Evolutionary conservation across 2,888 invertebrate species (phyloP).

Genomic region (Chymomyza fuscimana): DNA sequence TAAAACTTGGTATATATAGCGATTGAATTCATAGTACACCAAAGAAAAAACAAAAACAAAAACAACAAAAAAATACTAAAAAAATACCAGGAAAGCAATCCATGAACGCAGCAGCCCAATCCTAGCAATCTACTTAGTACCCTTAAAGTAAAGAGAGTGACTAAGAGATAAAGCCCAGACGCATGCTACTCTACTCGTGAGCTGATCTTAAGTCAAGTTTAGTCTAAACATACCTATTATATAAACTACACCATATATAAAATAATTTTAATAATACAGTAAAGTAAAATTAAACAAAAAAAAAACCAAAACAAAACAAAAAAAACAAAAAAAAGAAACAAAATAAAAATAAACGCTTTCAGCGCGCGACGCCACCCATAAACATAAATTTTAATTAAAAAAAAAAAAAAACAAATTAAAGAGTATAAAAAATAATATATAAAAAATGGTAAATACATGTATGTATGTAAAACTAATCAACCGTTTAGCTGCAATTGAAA

Average conservation of each 20-base stretch:
- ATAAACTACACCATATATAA: conserved; percentile 14
- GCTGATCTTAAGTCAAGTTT: conserved; percentile 5
- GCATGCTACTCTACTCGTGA: not conserved
- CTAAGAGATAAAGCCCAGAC: not conserved
- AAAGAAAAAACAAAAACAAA: conserved; percentile 32
- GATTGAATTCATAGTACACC: not conserved
- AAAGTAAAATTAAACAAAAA: not conserved
- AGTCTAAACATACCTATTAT: not conserved
- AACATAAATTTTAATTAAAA: conserved; percentile 43
- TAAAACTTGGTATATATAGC: conserved; percentile 5
- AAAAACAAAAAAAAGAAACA: conserved; percentile 23
- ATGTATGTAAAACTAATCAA: conserved; percentile 55
- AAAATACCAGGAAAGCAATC: conserved; percentile 25
- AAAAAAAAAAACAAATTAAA: conserved; percentile 8
- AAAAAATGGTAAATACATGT: conserved; percentile 16
- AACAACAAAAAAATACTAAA: conserved; percentile 9
- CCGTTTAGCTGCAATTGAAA: conserved; percentile 67
- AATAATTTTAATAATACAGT: not conserved
- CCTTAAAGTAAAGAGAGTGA: conserved; percentile 23
- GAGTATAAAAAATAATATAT: conserved; percentile 7
- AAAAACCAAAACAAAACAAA: conserved; percentile 36
- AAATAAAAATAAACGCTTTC: conserved; percentile 46
- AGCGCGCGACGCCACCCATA: conserved; percentile 74
- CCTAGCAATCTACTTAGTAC: conserved; percentile 23
- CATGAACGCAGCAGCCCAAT: conserved; percentile 8